Evolutionary conservation across 2,113 vertebrate species (phyloP).

Genomic region (Cochlearius cochlearius): DNA sequence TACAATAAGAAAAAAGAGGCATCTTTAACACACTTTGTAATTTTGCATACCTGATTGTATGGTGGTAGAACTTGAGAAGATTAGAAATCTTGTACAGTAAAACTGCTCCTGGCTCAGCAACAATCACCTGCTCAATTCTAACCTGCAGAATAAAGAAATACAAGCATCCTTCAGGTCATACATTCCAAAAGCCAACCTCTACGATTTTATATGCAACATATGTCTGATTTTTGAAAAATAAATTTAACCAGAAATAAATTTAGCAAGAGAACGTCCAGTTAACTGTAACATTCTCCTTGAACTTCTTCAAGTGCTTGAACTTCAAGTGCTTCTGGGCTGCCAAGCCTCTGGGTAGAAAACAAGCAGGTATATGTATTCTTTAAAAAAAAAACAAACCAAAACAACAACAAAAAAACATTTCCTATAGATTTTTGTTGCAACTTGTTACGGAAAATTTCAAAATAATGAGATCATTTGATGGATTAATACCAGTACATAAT

Average conservation of each 20-base stretch:
- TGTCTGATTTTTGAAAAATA: neutral
- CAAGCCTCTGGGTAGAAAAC: neutral
- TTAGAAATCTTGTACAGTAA: conserved; percentile 97
- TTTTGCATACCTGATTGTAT: conserved; percentile 89
- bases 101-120: conserved; percentile 94
- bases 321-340: neutral
- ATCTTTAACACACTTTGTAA: neutral
- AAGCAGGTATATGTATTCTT: neutral
- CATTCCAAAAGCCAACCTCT: neutral
- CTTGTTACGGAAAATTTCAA: neutral
- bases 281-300: neutral
- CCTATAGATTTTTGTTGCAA: neutral
- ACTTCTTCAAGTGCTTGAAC: neutral
- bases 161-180: neutral
- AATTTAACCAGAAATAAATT: neutral
- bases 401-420: neutral
- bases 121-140: conserved; percentile 96
- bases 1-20: neutral
- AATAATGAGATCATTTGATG: neutral
- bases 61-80: conserved; percentile 97
- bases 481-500: neutral
- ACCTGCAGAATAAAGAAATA: conserved; percentile 78
- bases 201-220: neutral
- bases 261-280: neutral
- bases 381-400: neutral